Base-by-base conservation (phyloP, 2,888 invertebrate species). In the Drosophila quinaria region DNA sequence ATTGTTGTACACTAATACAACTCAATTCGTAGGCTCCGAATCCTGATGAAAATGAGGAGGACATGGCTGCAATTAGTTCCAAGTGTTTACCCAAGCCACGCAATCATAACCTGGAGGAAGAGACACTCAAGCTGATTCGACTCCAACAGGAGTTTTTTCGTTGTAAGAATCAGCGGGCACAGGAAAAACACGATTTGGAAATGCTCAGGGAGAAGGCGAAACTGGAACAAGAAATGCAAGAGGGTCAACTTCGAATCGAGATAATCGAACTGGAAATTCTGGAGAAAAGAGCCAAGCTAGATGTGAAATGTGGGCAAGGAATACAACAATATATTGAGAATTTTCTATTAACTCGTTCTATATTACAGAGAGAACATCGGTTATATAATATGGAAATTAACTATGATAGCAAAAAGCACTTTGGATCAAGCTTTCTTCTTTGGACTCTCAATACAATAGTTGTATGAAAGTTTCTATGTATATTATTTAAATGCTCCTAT, bases 121-220 rank as follows among this genome's bases (percentile, higher is more conserved):
- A 50, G 6, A 33, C 17, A 11, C 33, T 50, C 1, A 35, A 35
- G 1, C 22, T 50, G 13, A 50, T 33, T 35, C 50, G 50, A 19
- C 33, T 50, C 9, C 50, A 50, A 17, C 33, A 35, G 35, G 19
- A 35, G 4, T 19, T 50, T 1, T 13, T 35, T 13, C 33, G 19
- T 19, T 50, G 50, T 33, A 50, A 50, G n/a, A 35, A 50, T 22
- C 50, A 35, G 50, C 33, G 35, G 1, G 50, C 50, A 13, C 73
- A 72, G 31, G 70, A 64, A 19, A 70, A 72, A 17, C 70, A 70
- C 13, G 65, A 64, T 9, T 46, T 31, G 10, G 56, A 70, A 56
- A 72, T 70, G 35, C 25, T 51, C 4, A 64, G 51, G 19, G 70
- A 72, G 46, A 72, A 64, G 17, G 19, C 64, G 5, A 70, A 63